These are phyloP conservation scores for Hesperia comma DNA, from an alignment of 2,888 invertebrate genomes.

Conservation along the genomic window DNA sequence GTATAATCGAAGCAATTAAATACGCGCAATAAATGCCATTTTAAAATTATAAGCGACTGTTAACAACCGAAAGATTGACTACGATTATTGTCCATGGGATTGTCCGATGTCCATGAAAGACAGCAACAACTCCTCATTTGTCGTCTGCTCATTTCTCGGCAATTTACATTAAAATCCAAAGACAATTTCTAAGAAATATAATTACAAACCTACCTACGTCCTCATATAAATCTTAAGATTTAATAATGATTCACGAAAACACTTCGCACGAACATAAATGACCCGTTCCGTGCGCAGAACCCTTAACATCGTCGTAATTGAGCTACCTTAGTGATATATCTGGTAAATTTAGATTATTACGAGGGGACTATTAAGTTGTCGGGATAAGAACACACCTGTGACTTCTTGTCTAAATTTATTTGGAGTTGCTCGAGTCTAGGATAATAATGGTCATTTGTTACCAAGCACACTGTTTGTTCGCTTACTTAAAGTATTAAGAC, in stretches of 20 bases:
- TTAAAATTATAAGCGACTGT: too few relatives aligned
- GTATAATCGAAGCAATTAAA: too few relatives aligned
- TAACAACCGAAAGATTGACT: too few relatives aligned
- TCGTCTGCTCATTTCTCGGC: too few relatives aligned
- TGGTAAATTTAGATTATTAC: slow-evolving; percentile 22
- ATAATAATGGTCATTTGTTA: slow-evolving; percentile 35
- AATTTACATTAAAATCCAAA: too few relatives aligned
- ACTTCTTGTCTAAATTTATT: slow-evolving; percentile 29
- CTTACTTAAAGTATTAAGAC: slow-evolving; percentile 18
- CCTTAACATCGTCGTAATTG: neutral
- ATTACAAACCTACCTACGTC: too few relatives aligned
- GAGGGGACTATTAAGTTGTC: slow-evolving; percentile 20
- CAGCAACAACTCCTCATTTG: too few relatives aligned
- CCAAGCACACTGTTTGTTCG: slow-evolving; percentile 23
- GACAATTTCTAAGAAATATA: too few relatives aligned
- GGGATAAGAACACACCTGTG: slow-evolving; percentile 28
- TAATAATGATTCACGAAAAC: neutral
- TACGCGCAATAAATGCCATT: too few relatives aligned
- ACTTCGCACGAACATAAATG: neutral
- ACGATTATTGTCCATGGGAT: too few relatives aligned
- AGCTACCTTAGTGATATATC: neutral
- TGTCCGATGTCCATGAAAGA: too few relatives aligned
- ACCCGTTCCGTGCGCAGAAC: neutral
- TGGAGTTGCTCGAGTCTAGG: slow-evolving; percentile 28
- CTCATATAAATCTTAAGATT: too few relatives aligned